Base-by-base conservation (phyloP, 1,140 invertebrate species). In the Achatina immaculata region DNA sequence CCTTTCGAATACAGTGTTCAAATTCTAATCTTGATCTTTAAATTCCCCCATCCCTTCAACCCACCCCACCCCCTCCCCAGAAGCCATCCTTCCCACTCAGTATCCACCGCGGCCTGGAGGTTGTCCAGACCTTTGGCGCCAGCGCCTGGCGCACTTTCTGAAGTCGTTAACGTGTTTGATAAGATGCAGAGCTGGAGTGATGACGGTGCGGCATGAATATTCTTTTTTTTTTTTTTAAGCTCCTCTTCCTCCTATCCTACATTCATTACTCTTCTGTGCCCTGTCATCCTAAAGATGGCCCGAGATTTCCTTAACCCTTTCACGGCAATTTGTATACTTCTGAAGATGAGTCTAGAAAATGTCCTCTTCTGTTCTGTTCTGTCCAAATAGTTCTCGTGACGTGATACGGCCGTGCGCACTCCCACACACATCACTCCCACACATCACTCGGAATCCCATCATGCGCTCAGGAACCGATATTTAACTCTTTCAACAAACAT, bases 201-300 rank as follows among this genome's bases (percentile, higher is more conserved):
- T 62, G 58, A 62, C 58, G 58, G 58, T 62, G n/a, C 58, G n/a
- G 58, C 58, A 62, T 62, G n/a, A 62, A 62, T 62, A 62, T 31
- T 62, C 9, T 31, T 62, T 31, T 62, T 62, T 62, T 62, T 6
- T 62, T 31, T 19, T 19, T 11, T 48, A 48, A 7, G 19, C 45
- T 48, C 2, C n/a, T 31, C 19, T 62, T 2, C n/a, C 16, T 31
- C 58, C 58, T 62, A 2, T 62, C n/a, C 31, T 16, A 19, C 19
- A 14, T 3, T 24, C 48, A 24, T 24, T 24, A 2, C 48, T 21
- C 48, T 55, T 55, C 48, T 55, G 21, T n/a, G 48, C 24, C 48
- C 48, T 24, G 4, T 55, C 48, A 21, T 55, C 21, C 24, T 24
- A 55, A 14, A 55, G 48, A 21, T 55, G 7, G 3, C 21, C 48